Conservation (phyloP, 2,113 vertebrate genomes). For the Nansenia antarctica region DNA sequence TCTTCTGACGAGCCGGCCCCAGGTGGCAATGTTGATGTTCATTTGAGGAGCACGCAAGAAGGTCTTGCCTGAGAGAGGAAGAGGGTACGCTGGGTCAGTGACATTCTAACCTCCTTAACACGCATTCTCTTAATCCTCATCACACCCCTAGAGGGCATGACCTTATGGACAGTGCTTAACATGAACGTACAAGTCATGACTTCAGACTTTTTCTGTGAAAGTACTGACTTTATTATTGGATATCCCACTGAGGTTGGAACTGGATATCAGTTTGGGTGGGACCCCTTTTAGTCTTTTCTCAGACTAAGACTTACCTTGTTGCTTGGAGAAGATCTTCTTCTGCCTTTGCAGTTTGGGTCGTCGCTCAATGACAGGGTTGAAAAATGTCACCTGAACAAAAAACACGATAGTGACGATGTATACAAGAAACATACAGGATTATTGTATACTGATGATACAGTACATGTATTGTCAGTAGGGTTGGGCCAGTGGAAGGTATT, state of each 20-base stretch:
- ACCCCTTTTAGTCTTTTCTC: neutral
- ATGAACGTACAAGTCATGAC: neutral
- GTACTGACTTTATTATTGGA: neutral
- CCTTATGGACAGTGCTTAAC: neutral
- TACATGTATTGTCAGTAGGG: too few species aligned
- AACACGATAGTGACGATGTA: too few species aligned
- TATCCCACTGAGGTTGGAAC: neutral
- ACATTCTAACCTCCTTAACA: neutral
- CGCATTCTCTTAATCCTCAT: neutral
- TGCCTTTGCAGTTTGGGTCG: slow-evolving; percentile 97
- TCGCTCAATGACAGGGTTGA: slow-evolving; percentile 99
- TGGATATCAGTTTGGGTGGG: neutral
- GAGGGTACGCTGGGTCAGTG: neutral
- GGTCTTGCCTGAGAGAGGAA: slow-evolving; percentile 85
- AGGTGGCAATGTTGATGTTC: slow-evolving; percentile 99
- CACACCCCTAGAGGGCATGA: neutral
- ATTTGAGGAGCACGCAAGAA: slow-evolving; percentile 98
- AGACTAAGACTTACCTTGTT: slow-evolving; percentile 85
- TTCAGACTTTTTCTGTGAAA: neutral
- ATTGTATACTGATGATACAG: too few species aligned
- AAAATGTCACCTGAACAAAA: slow-evolving; percentile 90
- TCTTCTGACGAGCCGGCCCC: slow-evolving; percentile 95
- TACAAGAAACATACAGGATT: too few species aligned
- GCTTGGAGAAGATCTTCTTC: slow-evolving; percentile 99
- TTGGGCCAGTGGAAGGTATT: too few species aligned